Conservation (phyloP, 2,797 vertebrate species). For the Acanthopagrus latus region DNA sequence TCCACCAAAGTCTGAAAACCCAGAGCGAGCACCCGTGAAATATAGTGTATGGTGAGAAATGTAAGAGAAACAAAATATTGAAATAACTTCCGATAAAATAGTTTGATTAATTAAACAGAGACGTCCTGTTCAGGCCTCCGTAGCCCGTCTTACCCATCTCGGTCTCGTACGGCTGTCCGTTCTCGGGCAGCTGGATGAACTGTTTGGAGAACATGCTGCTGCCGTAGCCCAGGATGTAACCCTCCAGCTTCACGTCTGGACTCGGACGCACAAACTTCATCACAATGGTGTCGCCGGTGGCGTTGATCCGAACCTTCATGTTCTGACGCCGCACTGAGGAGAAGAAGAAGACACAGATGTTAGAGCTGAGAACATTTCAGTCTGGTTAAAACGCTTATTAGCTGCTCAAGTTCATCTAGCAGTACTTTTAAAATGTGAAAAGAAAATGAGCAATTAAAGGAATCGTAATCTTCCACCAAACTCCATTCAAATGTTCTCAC, state of each 20-base stretch:
- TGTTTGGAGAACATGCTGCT: conserved; percentile 92
- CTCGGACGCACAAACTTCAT: conserved; percentile 90
- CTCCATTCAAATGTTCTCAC: too few species aligned
- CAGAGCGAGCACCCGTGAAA: not conserved
- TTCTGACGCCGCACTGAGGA: conserved; percentile 87
- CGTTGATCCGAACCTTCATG: conserved; percentile 93
- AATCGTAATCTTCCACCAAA: too few species aligned
- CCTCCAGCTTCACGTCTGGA: conserved; percentile 89
- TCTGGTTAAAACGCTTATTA: too few species aligned
- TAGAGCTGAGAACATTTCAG: too few species aligned
- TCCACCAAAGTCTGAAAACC: not conserved
- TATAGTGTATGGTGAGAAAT: too few species aligned
- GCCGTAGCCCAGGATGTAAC: conserved; percentile 95
- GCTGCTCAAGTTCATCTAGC: too few species aligned
- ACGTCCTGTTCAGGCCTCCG: not conserved
- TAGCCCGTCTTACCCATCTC: conserved; percentile 88
- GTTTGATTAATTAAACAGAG: too few species aligned
- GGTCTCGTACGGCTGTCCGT: conserved; percentile 87
- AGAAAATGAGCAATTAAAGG: too few species aligned
- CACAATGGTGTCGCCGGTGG: conserved; percentile 91
- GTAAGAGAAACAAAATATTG: too few species aligned
- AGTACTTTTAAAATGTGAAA: too few species aligned
- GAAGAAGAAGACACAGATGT: not conserved
- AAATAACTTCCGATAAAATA: not conserved
- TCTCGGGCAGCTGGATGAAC: conserved; percentile 90